Evolutionary conservation across 1,140 invertebrate species (phyloP).

Genomic region (Schlechtendalia chinensis): DNA sequence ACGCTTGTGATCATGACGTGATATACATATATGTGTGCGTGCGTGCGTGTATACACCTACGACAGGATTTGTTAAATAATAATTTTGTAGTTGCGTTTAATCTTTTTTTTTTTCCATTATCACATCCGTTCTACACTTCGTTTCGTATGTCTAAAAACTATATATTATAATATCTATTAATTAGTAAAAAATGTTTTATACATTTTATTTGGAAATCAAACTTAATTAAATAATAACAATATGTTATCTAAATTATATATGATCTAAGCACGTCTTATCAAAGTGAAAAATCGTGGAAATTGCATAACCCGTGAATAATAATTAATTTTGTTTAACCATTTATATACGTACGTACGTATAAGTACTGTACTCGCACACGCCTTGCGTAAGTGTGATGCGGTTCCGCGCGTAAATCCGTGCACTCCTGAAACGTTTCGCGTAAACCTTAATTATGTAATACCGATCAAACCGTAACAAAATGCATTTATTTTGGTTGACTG

Average conservation of each 20-base stretch:
- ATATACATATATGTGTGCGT: not conserved
- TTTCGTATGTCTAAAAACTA: not conserved
- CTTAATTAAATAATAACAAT: not conserved
- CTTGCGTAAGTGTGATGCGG: not conserved
- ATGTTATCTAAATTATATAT: not conserved
- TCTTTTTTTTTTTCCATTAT: constrained; percentile 2
- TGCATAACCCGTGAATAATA: not conserved
- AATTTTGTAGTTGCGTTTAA: constrained; percentile 5
- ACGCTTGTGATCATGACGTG: not conserved
- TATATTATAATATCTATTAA: not conserved
- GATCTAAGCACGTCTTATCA: not conserved
- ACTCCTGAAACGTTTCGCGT: not conserved
- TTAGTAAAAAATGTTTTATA: not conserved
- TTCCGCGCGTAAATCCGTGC: not conserved
- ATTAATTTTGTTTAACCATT: not conserved
- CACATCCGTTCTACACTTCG: not conserved
- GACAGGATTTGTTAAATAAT: not conserved
- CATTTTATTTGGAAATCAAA: not conserved
- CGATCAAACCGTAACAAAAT: too few relatives aligned
- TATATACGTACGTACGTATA: not conserved
- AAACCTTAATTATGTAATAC: too few relatives aligned
- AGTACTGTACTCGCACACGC: too few relatives aligned
- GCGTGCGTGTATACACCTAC: too few relatives aligned
- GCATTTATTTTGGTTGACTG: too few relatives aligned
- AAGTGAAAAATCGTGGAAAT: not conserved